Evolutionary conservation across 1,140 invertebrate species (phyloP).

Genomic region (Piezodorus guildinii): DNA sequence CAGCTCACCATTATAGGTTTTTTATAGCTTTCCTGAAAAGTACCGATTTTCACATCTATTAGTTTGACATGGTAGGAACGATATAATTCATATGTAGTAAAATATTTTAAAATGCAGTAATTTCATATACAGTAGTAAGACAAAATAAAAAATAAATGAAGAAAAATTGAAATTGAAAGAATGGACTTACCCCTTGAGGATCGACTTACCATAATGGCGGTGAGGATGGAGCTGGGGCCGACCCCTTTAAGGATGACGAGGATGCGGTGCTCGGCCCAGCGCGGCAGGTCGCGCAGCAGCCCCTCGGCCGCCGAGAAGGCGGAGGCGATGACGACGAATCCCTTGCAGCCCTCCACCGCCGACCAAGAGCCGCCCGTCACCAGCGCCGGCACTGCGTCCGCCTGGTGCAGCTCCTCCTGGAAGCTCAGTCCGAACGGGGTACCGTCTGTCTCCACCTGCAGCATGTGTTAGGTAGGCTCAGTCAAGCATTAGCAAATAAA

Average conservation of each 20-base stretch:
- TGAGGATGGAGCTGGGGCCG: neutral
- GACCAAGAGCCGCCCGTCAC: neutral
- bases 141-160: no score
- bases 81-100: no score
- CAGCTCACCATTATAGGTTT: no score
- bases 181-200: no score
- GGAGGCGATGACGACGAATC: neutral
- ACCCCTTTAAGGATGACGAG: neutral
- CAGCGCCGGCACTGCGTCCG: neutral
- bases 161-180: no score
- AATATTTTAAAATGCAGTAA: no score
- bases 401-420: neutral
- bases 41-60: no score
- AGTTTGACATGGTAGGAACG: no score
- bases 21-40: no score
- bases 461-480: no score
- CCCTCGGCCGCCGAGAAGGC: neutral
- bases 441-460: neutral
- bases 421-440: neutral
- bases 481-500: no score
- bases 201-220: neutral
- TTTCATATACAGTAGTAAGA: no score
- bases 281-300: neutral
- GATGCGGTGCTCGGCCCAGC: neutral
- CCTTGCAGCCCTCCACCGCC: neutral